A percentile compares a stretch with the other conserved stretches of the same genome.
phyloP scores from a whole-genome alignment of 2,888 invertebrate genomes.

The Callyntrura sp. region DNA sequence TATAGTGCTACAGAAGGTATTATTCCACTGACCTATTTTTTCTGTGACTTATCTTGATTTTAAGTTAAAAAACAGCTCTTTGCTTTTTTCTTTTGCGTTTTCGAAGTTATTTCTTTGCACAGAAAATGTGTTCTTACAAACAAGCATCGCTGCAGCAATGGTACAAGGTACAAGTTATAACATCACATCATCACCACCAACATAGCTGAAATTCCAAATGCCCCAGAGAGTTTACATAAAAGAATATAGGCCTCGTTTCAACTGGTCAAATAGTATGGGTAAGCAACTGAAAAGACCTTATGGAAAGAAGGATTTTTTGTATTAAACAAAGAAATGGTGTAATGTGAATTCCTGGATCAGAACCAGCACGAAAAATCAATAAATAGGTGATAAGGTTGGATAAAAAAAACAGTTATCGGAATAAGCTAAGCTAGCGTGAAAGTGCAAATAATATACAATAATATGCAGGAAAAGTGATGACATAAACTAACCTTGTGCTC shows the following conservation, averaged over 20 bases:
- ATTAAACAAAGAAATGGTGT: neutral
- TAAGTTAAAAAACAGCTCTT: neutral
- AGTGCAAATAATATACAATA: conserved; percentile 8
- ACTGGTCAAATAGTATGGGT: neutral
- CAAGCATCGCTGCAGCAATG: neutral
- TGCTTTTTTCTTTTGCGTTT: conserved; percentile 14
- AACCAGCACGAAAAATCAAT: neutral
- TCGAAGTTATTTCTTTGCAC: neutral
- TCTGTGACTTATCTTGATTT: conserved; percentile 65
- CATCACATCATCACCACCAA: too few relatives aligned
- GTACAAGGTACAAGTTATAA: neutral
- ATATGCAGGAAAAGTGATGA: conserved; percentile 27
- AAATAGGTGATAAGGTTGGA: neutral
- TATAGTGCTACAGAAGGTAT: conserved; percentile 51
- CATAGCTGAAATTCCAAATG: too few relatives aligned
- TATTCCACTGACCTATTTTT: conserved; percentile 73
- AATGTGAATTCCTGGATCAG: neutral
- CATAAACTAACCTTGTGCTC: neutral
- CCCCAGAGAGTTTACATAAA: too few relatives aligned
- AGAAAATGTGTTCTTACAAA: neutral
- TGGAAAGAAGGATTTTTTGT: neutral
- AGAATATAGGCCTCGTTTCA: too few relatives aligned
- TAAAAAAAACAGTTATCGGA: neutral
- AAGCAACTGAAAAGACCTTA: neutral
- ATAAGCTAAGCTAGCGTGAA: neutral